phyloP scores from a whole-genome alignment of 2,797 vertebrate genomes.

The Danio albolineatus region DNA sequence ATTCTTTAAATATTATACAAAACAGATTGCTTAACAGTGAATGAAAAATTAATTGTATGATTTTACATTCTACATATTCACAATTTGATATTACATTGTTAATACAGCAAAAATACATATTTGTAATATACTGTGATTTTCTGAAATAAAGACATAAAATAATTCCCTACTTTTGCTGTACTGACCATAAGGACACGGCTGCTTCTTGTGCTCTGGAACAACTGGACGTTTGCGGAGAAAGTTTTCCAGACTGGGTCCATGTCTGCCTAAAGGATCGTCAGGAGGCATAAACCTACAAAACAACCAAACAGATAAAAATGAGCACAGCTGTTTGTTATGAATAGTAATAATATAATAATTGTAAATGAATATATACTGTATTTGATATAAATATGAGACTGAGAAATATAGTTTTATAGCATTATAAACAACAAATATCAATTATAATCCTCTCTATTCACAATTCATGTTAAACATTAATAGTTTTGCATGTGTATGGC shows the following conservation, averaged over 20 bases:
- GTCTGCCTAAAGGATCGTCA: conserved; percentile 96
- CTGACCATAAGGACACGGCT: conserved; percentile 98
- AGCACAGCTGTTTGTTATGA: not conserved
- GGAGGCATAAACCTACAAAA: conserved; percentile 94
- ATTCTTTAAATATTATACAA: no score
- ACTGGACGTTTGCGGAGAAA: conserved; percentile 95
- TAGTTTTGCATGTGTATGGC: not conserved
- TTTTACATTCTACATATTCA: not conserved
- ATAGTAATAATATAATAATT: not conserved
- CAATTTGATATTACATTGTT: not conserved
- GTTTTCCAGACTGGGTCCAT: conserved; percentile 97
- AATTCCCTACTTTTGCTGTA: conserved; percentile 63
- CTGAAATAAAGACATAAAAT: conserved; percentile 37
- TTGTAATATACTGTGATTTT: conserved; percentile 24
- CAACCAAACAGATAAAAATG: conserved; percentile 17
- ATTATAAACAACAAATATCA: not conserved
- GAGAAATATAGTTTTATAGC: not conserved
- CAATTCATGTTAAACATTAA: not conserved
- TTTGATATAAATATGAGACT: not conserved
- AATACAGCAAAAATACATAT: conserved; percentile 14
- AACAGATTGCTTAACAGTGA: no score
- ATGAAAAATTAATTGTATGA: not conserved
- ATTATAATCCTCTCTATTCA: not conserved
- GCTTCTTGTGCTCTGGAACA: conserved; percentile 97
- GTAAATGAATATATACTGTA: not conserved